These are phyloP conservation scores for Sycophila sp. DNA, from an alignment of 1,140 invertebrate genomes.

Conservation along the genomic window DNA sequence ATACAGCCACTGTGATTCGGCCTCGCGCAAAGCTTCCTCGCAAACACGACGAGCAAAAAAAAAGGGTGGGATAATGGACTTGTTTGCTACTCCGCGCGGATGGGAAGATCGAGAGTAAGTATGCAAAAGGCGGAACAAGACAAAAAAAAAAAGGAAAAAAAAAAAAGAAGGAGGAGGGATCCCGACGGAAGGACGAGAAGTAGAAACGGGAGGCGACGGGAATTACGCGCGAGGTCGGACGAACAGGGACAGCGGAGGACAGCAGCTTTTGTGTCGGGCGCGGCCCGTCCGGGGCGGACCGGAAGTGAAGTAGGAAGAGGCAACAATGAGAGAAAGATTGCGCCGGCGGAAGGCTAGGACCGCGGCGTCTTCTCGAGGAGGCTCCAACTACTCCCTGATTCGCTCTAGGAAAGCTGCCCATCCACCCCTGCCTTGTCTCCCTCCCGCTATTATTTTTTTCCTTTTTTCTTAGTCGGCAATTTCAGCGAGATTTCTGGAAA, in stretches of 20 bases:
- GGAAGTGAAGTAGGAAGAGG: background rate
- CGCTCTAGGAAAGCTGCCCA: no score
- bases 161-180: background rate
- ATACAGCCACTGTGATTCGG: no score
- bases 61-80: no score
- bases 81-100: no score
- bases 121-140: background rate
- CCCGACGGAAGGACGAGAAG: background rate
- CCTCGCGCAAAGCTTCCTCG: no score
- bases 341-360: background rate
- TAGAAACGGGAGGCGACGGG: background rate
- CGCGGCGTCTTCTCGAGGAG: background rate
- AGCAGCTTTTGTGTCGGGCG: background rate
- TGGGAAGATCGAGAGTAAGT: no score
- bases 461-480: background rate
- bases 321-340: slow-evolving; percentile 16
- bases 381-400: no score
- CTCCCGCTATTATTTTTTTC: background rate
- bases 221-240: background rate
- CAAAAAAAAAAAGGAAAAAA: background rate
- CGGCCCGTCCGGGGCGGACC: background rate
- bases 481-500: no score
- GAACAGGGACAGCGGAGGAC: no score
- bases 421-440: background rate
- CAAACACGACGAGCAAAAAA: no score